Evolutionary conservation across 2,797 vertebrate genomes (phyloP).

Genomic region (Lycodopsis pacificus): DNA sequence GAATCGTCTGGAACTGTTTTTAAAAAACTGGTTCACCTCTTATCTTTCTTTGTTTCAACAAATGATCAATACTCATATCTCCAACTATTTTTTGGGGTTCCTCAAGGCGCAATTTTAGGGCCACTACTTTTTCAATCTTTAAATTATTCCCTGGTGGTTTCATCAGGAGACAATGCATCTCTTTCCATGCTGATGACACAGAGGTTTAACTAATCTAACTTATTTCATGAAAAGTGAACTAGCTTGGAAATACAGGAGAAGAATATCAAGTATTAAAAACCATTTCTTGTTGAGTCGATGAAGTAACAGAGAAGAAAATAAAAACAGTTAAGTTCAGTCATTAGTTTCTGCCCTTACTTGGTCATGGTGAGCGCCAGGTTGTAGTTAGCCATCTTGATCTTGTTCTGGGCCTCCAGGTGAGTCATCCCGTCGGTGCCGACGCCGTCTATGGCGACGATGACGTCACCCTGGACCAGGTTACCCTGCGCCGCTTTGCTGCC

Average conservation of each 20-base stretch:
- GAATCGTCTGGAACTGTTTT: no score
- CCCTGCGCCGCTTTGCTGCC: slow-evolving; percentile 95
- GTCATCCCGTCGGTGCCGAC: slow-evolving; percentile 96
- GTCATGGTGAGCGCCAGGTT: slow-evolving; percentile 94
- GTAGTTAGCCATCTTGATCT: slow-evolving; percentile 95
- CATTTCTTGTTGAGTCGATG: not conserved
- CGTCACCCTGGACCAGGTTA: slow-evolving; percentile 93
- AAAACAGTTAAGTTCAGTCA: not conserved
- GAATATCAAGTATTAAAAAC: not conserved
- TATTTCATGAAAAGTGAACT: not conserved
- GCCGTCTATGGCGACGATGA: slow-evolving; percentile 96
- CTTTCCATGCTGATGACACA: not conserved
- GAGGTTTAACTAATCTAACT: not conserved
- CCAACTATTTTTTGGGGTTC: no score
- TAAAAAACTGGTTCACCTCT: no score
- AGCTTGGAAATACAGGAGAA: no score
- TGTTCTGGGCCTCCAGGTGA: slow-evolving; percentile 98
- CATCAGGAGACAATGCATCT: not conserved
- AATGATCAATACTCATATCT: no score
- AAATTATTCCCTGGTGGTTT: no score
- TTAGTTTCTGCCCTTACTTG: slow-evolving; percentile 85
- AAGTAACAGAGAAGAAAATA: not conserved
- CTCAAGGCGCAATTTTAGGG: no score
- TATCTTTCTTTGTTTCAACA: no score
- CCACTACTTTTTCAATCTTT: no score